Percentiles rank a stretch among this genome's conserved stretches.
phyloP scores from a whole-genome alignment of 2,113 vertebrate species.

The Passerina amoena region DNA sequence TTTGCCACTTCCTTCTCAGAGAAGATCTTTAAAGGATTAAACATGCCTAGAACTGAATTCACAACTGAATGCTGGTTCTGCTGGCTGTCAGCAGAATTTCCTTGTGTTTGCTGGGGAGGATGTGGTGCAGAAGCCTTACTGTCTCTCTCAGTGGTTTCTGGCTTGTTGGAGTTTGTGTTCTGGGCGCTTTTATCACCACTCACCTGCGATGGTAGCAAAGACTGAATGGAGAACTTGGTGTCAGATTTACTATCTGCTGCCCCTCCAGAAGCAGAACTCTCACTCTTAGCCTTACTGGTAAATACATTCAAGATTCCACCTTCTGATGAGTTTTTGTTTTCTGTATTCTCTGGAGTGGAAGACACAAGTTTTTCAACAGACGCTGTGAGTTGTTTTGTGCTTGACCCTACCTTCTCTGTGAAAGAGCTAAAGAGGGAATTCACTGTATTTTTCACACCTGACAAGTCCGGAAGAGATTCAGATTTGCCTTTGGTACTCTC shows the following conservation, averaged over 20 bases:
- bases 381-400: conserved; percentile 77
- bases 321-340: conserved; percentile 63
- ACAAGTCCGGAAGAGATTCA: conserved; percentile 71
- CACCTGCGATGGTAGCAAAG: conserved; percentile 63
- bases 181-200: not conserved
- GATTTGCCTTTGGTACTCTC: conserved; percentile 24
- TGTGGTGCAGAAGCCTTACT: not conserved
- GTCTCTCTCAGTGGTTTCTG: not conserved
- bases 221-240: conserved; percentile 63
- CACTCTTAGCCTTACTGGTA: conserved; percentile 72
- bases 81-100: not conserved
- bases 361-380: conserved; percentile 76
- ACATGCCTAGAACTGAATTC: conserved; percentile 78
- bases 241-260: conserved; percentile 64
- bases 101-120: not conserved
- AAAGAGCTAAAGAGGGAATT: conserved; percentile 84
- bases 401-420: conserved; percentile 82
- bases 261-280: conserved; percentile 66
- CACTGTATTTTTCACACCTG: conserved; percentile 84
- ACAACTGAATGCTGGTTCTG: conserved; percentile 67
- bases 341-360: conserved; percentile 58
- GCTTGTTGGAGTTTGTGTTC: not conserved
- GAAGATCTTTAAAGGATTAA: conserved; percentile 81
- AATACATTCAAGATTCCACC: conserved; percentile 74
- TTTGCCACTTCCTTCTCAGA: conserved; percentile 69